Conservation (phyloP, 2,797 vertebrate genomes). For the Emydoidea blandingii region DNA sequence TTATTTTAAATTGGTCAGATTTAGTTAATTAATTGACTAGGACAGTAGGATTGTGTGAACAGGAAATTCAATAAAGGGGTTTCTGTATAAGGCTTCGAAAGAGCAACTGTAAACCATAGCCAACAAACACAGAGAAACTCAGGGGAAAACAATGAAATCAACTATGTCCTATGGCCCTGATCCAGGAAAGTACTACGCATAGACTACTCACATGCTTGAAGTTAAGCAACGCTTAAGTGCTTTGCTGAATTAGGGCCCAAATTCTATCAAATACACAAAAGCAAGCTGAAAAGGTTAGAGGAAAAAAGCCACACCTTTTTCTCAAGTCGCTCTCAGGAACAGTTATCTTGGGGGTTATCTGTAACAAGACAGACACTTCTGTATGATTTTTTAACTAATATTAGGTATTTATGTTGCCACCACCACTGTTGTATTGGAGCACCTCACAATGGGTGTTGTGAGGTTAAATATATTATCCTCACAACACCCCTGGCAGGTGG, state of each 20-base stretch:
- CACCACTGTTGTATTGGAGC: background rate
- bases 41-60: background rate
- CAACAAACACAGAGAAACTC: background rate
- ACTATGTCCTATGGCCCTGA: background rate
- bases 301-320: background rate
- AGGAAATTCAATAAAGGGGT: background rate
- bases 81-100: background rate
- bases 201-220: too few species aligned
- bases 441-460: background rate
- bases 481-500: background rate
- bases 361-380: too few species aligned
- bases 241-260: background rate
- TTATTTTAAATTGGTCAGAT: background rate
- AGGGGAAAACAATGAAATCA: slow-evolving; percentile 2
- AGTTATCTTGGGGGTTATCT: background rate
- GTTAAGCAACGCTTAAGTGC: background rate
- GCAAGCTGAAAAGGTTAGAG: background rate
- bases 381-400: background rate
- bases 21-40: background rate
- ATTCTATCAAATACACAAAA: background rate
- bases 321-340: background rate
- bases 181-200: background rate
- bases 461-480: background rate
- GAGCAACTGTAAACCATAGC: background rate
- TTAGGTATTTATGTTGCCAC: background rate